phyloP scores from a whole-genome alignment of 2,113 vertebrate species.

The Balaeniceps rex region DNA sequence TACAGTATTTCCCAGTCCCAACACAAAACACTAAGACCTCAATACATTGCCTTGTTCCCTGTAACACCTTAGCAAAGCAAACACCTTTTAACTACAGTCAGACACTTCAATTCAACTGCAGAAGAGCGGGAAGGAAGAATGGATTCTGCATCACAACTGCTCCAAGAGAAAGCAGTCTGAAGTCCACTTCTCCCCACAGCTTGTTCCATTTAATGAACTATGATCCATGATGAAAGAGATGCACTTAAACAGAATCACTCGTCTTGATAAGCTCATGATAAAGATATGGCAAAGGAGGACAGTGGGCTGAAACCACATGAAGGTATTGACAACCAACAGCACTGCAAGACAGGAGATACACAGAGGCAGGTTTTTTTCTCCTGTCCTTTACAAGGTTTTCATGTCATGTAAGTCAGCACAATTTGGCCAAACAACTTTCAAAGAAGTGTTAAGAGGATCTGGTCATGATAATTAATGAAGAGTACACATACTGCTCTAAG shows the following conservation, averaged over 20 bases:
- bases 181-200: background rate
- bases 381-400: background rate
- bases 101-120: background rate
- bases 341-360: background rate
- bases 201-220: background rate
- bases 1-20: background rate
- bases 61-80: background rate
- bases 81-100: background rate
- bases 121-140: background rate
- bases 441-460: background rate
- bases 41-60: background rate
- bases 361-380: rapidly evolving
- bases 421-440: background rate
- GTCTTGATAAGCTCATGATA: background rate
- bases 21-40: background rate
- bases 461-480: background rate
- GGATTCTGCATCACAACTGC: background rate
- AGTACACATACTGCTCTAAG: background rate
- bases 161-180: background rate
- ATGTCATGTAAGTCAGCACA: background rate
- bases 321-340: background rate
- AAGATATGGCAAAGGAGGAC: background rate
- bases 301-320: background rate
- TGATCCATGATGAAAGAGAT: background rate
- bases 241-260: background rate